Base-by-base conservation (phyloP, 2,113 vertebrate genomes). In the Leptobrachium leishanense region DNA sequence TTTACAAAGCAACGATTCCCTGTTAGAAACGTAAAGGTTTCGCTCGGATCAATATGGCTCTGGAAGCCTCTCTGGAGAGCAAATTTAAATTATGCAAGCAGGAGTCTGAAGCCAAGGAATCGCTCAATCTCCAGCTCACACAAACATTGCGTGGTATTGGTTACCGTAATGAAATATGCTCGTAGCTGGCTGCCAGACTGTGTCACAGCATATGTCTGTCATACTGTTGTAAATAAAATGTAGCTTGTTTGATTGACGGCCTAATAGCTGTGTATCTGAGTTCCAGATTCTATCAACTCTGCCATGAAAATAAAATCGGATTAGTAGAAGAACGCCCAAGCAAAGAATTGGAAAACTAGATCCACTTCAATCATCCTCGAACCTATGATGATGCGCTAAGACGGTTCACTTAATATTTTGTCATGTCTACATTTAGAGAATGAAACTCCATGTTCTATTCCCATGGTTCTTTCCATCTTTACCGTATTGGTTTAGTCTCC, bases 161-260 rank as follows among this genome's bases (percentile, higher is more conserved):
- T 41, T 68, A 68, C 59, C n/a, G 5, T 54, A 67, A 76, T 69
- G 41, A 69, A 77, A 69, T 77, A 31, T 69, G 53, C 43, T 31
- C 2, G 65, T 15, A 65, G 7, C 53, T 64, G 6, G 10, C 55
- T 42, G 68, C 57, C 68, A 64, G 53, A 53, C 42, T 10, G 2
- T 46, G 42, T 76, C 39, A n/a, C 5, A 42, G 13, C 59, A 79
- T 79, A 73, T 73, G 77, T 43, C 43, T 57, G 15, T 10, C 31
- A 57, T 73, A 55, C 63, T n/a, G 50, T 69, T 77, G 42, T 50
- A 73, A 73, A 73, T 68, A 72, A 42, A 39, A 44, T 67, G 65
- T 40, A 6, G 42, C 10, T 54, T 46, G 43, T 55, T 73, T 73
- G 62, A 65, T 5, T 57, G 50, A 43, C 5, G 12, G 63, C 46